Evolutionary conservation across 2,888 invertebrate species (phyloP), one percentile per base, ranked within the genome.

Genomic region (Antitype chi): DNA sequence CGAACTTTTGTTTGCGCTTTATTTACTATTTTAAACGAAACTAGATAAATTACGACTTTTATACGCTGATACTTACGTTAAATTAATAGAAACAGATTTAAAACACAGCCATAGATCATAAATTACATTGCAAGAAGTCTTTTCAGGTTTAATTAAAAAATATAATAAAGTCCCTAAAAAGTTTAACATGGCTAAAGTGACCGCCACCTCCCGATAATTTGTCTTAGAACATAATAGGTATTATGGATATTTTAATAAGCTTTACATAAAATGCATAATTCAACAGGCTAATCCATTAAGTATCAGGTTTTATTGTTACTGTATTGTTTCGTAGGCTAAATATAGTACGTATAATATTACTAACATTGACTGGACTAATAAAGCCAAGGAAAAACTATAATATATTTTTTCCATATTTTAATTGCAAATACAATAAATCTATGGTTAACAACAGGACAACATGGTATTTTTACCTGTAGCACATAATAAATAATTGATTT

Each of bases 211-310:
- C 28, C 1, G 0, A 43, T 49, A 32, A 13, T 55, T 28, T 28
- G 0, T 11, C 13, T 5, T 20, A 32, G 6, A 47, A 28, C 0
- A 0, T n/a, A 13, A 23, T n/a, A 17, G 25, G n/a, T n/a, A n/a
- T n/a, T 23, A 25, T 17, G 1, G 53, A 53, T 60, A 49, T 38
- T 75, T 8, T 43, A 66, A n/a, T 38, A 17, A 6, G 9, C 0
- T 53, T 0, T 25, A 63, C 20, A 38, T 23, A 9, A 20, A 43
- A 64, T 76, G 0, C 47, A 77, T 77, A 62, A 55, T 77, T 62
- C n/a, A 43, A 20, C 28, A 76, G n/a, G 13, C 1, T 74, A 20
- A 74, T 63, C 17, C 6, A 74, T 75, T 17, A 6, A 38, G 9
- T 13, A 52, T 0, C 15, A 32, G 20, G 8, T 59, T 64, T 49